phyloP scores from a whole-genome alignment of 2,113 vertebrate genomes.

The Protomyctophum bolini region DNA sequence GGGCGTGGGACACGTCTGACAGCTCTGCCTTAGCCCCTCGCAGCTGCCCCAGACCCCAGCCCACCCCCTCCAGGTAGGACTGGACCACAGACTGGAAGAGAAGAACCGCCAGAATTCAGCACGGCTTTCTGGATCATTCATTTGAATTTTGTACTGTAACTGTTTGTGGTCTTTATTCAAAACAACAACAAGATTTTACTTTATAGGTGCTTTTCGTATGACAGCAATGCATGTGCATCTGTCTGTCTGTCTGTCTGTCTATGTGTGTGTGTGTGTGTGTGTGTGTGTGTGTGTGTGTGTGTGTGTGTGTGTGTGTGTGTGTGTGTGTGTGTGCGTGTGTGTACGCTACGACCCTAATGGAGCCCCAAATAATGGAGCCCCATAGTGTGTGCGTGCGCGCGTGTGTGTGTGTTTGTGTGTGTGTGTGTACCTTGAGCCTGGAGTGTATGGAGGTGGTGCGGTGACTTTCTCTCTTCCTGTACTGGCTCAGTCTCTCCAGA shows the following conservation, averaged over 20 bases:
- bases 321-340: background rate
- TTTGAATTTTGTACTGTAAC: no score
- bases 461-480: constrained; percentile 89
- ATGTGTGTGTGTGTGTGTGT: background rate
- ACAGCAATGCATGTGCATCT: background rate
- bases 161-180: background rate
- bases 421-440: constrained; percentile 87
- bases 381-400: background rate
- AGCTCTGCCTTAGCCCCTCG: constrained; percentile 79
- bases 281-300: no score
- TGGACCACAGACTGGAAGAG: constrained; percentile 87
- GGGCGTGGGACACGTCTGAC: constrained; percentile 74
- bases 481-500: constrained; percentile 87
- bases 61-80: constrained; percentile 93
- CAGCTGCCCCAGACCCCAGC: constrained; percentile 87
- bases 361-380: no score
- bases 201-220: background rate
- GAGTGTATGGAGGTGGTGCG: constrained; percentile 91
- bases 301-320: no score
- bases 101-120: background rate
- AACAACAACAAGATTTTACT: background rate
- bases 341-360: no score
- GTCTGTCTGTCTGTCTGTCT: background rate
- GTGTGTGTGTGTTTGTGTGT: background rate
- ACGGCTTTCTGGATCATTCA: no score